Conservation (phyloP, 2,113 vertebrate genomes). For the Brachyistius frenatus region DNA sequence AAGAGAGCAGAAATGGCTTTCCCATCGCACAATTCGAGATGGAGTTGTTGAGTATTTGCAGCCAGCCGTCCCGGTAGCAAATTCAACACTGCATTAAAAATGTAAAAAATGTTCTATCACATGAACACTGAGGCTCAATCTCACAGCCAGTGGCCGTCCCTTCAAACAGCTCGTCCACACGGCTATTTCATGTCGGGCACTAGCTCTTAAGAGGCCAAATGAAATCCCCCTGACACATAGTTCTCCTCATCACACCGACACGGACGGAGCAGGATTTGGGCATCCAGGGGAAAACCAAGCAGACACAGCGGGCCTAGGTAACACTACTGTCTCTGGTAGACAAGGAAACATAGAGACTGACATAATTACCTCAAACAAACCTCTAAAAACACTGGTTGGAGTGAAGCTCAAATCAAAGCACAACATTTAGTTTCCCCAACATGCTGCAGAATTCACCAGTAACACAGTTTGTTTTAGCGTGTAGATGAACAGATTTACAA, state of each 20-base stretch:
- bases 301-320: conserved; percentile 23
- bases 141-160: neutral
- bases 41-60: neutral
- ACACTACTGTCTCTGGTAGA: conserved; percentile 7
- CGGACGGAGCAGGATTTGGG: neutral
- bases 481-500: no score
- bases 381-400: neutral
- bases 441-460: no score
- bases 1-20: no score
- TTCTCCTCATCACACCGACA: neutral
- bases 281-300: neutral
- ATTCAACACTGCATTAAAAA: neutral
- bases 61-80: neutral
- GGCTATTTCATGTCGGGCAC: conserved; percentile 2
- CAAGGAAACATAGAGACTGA: neutral
- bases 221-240: neutral
- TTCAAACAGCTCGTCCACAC: conserved; percentile 1
- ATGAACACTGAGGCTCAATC: neutral
- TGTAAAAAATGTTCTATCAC: conserved; percentile 2
- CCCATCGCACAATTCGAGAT: no score
- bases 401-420: neutral
- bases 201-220: neutral
- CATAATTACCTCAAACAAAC: conserved; percentile 8
- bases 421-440: no score
- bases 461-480: no score